These are phyloP conservation scores for Maniola jurtina DNA, from an alignment of 1,140 invertebrate species.

Conservation along the genomic window DNA sequence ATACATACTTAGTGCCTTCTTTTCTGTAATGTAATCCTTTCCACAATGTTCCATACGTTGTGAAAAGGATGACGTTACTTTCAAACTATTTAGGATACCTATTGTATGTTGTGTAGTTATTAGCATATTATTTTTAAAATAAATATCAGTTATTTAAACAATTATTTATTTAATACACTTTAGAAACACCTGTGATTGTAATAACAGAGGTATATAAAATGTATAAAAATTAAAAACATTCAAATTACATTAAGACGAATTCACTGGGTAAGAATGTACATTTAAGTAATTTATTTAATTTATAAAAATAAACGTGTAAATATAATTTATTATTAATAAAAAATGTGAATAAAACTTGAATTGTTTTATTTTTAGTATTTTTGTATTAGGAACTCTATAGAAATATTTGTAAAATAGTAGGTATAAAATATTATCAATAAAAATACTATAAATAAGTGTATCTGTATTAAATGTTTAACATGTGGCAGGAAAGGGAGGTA, in stretches of 20 bases:
- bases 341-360: not conserved
- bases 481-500: no score
- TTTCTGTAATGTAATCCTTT: no score
- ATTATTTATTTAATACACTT: not conserved
- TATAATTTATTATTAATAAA: not conserved
- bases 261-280: no score
- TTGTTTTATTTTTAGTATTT: not conserved
- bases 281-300: not conserved
- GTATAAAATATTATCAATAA: no score
- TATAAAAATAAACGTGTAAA: constrained; percentile 1
- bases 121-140: not conserved
- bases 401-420: not conserved
- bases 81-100: no score
- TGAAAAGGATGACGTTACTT: no score
- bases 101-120: no score
- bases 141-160: not conserved
- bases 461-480: no score
- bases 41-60: no score
- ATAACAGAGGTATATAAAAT: not conserved
- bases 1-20: no score
- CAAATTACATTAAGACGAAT: not conserved
- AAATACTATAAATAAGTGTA: no score
- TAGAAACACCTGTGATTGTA: not conserved
- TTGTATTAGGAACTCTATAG: not conserved
- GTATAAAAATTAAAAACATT: not conserved